Evolutionary conservation across 2,888 invertebrate genomes (phyloP), one percentile per base, ranked within the genome.

Genomic region (Melanotus villosus): DNA sequence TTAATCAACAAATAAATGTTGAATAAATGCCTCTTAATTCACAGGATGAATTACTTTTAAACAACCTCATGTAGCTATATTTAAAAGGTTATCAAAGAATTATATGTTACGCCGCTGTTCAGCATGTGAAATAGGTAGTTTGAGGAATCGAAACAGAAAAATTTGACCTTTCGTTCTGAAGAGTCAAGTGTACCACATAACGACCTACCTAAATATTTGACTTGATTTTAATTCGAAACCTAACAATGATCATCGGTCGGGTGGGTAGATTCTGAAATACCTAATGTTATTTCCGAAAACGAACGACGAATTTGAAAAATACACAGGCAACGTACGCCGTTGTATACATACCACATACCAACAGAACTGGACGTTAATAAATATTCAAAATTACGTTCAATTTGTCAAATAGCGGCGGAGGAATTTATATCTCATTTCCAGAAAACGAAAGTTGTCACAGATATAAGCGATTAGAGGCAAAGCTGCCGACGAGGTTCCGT

Each of bases 361-460:
- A 56, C 56, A 21, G 12, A 12, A 10, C 21, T 26, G 26, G 59
- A 66, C 66, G 34, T 57, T 54, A 67, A 62, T 62, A 67, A 67
- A 67, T 67, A 60, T 52, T 56, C 60, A 36, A 67, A 67, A 65
- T 60, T 62, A 58, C 57, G 21, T 60, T 38, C 59, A 69, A 69
- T 69, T 69, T 69, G 68, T 69, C 65, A 69, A 69, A 69, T 59
- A 54, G 58, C 54, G 50, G 65, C 54, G 34, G n/a, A 41, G 68
- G 68, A 63, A 65, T 69, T 69, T 65, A 69, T 69, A 64, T 69
- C 68, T 65, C 56, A 69, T 69, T 69, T 69, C 54, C 56, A 65
- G 65, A 65, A 70, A 70, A 70, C 70, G 62, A 70, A 65, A 65
- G 62, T 65, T 65, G 70, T 70, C 65, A 52, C 57, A 70, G 62